Evolutionary conservation across 1,140 invertebrate species (phyloP).

Genomic region (Meloidogyne hapla): DNA sequence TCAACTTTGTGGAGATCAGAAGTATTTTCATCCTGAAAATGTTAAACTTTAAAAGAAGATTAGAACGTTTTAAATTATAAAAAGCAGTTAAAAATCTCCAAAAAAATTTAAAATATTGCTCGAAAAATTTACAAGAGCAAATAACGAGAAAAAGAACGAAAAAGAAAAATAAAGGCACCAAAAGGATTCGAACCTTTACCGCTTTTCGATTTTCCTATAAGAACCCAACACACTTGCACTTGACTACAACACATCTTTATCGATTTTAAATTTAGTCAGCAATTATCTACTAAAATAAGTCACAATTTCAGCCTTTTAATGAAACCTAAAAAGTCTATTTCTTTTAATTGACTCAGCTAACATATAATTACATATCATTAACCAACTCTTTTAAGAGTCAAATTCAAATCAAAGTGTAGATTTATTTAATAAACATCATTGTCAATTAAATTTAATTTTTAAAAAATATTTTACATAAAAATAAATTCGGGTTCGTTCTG

Average conservation of each 20-base stretch:
- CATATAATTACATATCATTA: background rate
- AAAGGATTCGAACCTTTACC: too few relatives aligned
- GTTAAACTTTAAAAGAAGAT: background rate
- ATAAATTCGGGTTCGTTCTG: too few relatives aligned
- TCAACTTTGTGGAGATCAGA: constrained; percentile 77
- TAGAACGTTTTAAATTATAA: constrained; percentile 14
- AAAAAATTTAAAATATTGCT: constrained; percentile 11
- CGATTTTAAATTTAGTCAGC: constrained; percentile 19
- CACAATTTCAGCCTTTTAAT: too few relatives aligned
- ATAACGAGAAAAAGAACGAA: too few relatives aligned
- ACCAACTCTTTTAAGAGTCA: constrained; percentile 5
- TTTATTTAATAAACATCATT: constrained; percentile 32
- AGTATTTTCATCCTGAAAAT: constrained; percentile 53
- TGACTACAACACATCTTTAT: background rate
- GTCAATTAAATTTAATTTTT: constrained; percentile 33
- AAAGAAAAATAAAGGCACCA: too few relatives aligned
- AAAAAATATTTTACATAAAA: too few relatives aligned
- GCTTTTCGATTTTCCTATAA: too few relatives aligned
- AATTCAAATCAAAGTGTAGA: constrained; percentile 44
- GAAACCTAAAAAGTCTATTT: constrained; percentile 6
- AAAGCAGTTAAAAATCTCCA: too few relatives aligned
- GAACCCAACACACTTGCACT: too few relatives aligned
- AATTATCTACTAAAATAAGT: background rate
- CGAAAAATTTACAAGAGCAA: too few relatives aligned
- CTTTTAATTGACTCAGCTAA: background rate